A percentile compares a stretch with the other conserved stretches of the same genome.
phyloP scores from a whole-genome alignment of 2,888 invertebrate genomes.

The Scotopteryx bipunctaria region DNA sequence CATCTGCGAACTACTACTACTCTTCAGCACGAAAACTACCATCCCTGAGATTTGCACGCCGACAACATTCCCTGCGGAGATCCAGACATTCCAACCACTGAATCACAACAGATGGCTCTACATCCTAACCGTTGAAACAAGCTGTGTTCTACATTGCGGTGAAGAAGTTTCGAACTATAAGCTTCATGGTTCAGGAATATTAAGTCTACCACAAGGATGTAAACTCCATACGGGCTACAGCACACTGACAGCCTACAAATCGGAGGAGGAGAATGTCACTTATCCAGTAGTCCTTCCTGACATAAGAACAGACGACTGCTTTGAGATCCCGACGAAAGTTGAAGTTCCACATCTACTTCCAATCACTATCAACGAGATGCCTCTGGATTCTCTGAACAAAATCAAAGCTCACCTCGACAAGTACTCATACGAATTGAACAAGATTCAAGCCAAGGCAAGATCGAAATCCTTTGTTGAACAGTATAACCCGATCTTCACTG shows the following conservation, averaged over 20 bases:
- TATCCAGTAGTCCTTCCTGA: not conserved
- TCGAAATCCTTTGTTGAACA: no score
- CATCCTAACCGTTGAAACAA: not conserved
- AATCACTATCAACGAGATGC: not conserved
- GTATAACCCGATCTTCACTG: no score
- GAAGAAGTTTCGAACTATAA: not conserved
- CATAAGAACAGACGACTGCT: not conserved
- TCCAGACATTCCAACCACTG: not conserved
- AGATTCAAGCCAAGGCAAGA: no score
- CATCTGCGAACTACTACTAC: not conserved
- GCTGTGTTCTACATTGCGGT: no score
- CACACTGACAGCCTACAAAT: no score
- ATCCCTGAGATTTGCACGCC: not conserved
- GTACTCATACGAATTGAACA: no score
- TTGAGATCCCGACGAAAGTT: no score
- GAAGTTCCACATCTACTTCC: not conserved
- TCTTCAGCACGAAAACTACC: not conserved
- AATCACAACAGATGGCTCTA: not conserved
- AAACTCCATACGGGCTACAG: not conserved
- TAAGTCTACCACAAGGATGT: not conserved
- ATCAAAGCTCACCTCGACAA: no score
- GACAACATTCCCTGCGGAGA: no score
- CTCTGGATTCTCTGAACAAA: not conserved
- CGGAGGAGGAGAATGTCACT: not conserved
- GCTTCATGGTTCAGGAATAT: not conserved